A percentile compares a stretch with the other conserved stretches of the same genome.
Conservation (phyloP, 2,888 invertebrate species). For the Limnephilus rhombicus region DNA sequence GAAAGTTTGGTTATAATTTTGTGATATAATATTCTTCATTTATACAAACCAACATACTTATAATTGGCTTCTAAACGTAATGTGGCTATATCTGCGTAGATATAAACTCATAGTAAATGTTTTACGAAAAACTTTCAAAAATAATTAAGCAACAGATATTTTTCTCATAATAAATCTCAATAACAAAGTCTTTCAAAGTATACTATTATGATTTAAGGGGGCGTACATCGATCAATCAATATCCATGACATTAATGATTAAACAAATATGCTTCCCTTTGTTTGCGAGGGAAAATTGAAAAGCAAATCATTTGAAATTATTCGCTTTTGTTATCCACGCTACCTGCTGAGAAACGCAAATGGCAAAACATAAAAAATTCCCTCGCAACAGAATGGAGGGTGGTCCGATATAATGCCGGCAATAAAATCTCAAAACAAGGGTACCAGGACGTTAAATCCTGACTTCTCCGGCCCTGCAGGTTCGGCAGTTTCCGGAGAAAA, state of each 20-base stretch:
- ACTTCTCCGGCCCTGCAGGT: slow-evolving; percentile 28
- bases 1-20: too few relatives aligned
- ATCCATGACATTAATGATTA: not conserved
- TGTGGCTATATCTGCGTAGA: not conserved
- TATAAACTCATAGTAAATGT: not conserved
- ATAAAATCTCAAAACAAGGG: slow-evolving; percentile 55
- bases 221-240: not conserved
- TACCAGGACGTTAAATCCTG: slow-evolving; percentile 46
- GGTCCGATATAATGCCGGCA: slow-evolving; percentile 48
- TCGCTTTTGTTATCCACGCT: slow-evolving; percentile 33
- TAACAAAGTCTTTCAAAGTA: not conserved
- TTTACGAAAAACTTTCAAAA: not conserved
- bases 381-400: slow-evolving; percentile 10
- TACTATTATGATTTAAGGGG: not conserved
- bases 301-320: slow-evolving; percentile 47
- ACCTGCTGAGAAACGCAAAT: slow-evolving; percentile 44
- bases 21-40: not conserved
- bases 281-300: slow-evolving; percentile 42
- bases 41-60: too few relatives aligned
- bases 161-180: not conserved
- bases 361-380: slow-evolving; percentile 41
- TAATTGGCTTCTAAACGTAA: not conserved
- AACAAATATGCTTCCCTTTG: not conserved
- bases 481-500: slow-evolving; percentile 24
- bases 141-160: not conserved